Base-by-base conservation (phyloP, 64 coral and sea anemone genomes). In the Exaiptasia diaphana region DNA sequence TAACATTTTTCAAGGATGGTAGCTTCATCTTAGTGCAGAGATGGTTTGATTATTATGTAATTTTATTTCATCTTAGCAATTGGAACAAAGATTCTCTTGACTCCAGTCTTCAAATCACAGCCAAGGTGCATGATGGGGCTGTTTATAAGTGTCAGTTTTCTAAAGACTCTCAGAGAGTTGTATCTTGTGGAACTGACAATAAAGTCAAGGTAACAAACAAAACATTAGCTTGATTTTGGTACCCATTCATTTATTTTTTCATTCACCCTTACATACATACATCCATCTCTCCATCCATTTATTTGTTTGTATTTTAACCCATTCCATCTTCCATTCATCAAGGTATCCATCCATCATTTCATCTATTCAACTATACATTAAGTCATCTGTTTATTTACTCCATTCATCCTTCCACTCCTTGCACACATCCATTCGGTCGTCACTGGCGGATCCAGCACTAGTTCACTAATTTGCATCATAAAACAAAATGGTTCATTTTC, bases 171-270 rank as follows among this genome's bases (percentile, higher is more conserved):
- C 57, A 76, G 4, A 89, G 62, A 63, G 91, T 94, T 71, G 91
- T 94, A 23, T 94, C 91, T 23, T 94, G 91, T 76, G 87, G 91
- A 28, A 70, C 91, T 27, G 91, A 94, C 28, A 83, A 84, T 50
- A 78, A 70, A 73, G 91, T 94, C 0, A 94, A 94, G 86, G 91
- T 94, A 89, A 29, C 5, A 49, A 39, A 53, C 55, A 18, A n/a
- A n/a, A n/a, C n/a, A n/a, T n/a, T n/a, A n/a, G 2, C 10, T 18
- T 71, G 25, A 39, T 37, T 69, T 44, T 17, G 55, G 23, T n/a
- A 9, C 23, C 4, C n/a, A n/a, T n/a, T n/a, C n/a, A n/a, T n/a
- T n/a, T n/a, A n/a, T n/a, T n/a, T n/a, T 37, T 73, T 42, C 35
- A 11, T 71, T 0, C 40, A 1, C 18, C 12, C 26, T 38, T 0